Conservation (phyloP, 2,888 invertebrate species). For the Troglohyphantes excavatus region DNA sequence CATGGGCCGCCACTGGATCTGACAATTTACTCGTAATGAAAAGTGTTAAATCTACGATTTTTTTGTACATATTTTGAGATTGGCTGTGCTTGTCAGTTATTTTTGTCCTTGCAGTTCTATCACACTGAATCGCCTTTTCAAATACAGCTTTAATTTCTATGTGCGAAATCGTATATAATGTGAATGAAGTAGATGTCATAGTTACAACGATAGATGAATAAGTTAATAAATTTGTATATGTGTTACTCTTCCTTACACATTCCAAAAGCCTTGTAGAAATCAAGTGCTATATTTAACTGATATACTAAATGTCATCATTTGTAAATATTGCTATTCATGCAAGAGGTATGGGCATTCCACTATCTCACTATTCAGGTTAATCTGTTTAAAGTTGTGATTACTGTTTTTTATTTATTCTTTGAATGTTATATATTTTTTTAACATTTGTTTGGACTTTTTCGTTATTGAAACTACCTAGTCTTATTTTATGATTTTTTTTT, state of each 20-base stretch:
- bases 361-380: background rate
- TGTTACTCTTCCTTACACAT: background rate
- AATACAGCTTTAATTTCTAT: background rate
- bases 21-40: too few relatives aligned
- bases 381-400: background rate
- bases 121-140: background rate
- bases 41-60: too few relatives aligned
- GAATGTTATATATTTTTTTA: background rate
- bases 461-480: background rate
- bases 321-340: background rate
- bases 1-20: too few relatives aligned
- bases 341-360: background rate
- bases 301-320: background rate
- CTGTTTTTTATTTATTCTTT: background rate
- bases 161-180: background rate
- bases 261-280: background rate
- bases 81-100: too few relatives aligned
- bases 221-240: slow-evolving; percentile 6
- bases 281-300: background rate
- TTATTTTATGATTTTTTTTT: background rate
- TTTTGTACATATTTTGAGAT: too few relatives aligned
- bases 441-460: background rate
- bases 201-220: slow-evolving; percentile 8
- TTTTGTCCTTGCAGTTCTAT: background rate
- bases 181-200: slow-evolving; percentile 21